Evolutionary conservation across 2,888 invertebrate species (phyloP).

Genomic region (Rhogogaster chlorosoma): DNA sequence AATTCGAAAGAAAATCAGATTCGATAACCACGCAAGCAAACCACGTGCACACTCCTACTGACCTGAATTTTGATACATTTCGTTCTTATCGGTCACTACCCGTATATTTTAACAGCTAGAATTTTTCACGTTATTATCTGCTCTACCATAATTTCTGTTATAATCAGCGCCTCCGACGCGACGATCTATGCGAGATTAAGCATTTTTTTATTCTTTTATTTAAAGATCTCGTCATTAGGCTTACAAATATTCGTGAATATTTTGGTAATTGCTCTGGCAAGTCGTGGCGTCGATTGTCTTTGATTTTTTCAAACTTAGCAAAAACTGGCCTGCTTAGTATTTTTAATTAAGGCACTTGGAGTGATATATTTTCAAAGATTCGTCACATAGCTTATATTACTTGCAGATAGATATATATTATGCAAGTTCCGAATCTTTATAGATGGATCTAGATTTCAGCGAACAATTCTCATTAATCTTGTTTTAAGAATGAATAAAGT

Average conservation of each 20-base stretch:
- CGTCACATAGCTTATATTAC: neutral
- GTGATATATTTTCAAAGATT: neutral
- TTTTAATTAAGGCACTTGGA: neutral
- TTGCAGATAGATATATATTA: neutral
- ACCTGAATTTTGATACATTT: conserved; percentile 27
- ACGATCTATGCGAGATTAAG: neutral
- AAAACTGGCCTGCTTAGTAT: neutral
- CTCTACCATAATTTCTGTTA: neutral
- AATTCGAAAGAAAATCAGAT: neutral
- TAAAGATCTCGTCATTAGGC: neutral
- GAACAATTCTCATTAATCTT: neutral
- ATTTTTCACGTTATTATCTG: neutral
- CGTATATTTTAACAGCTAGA: neutral
- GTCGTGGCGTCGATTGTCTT: neutral
- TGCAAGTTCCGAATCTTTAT: neutral
- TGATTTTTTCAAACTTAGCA: neutral
- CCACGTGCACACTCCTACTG: neutral
- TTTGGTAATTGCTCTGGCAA: neutral
- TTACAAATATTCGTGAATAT: neutral
- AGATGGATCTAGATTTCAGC: neutral
- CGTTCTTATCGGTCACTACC: conserved; percentile 19
- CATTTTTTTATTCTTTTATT: neutral
- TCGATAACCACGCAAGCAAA: neutral
- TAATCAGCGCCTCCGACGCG: neutral
- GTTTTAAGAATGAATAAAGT: neutral